These are phyloP conservation scores for Luehdorfia chinensis DNA, from an alignment of 1,140 invertebrate species.

Conservation along the genomic window DNA sequence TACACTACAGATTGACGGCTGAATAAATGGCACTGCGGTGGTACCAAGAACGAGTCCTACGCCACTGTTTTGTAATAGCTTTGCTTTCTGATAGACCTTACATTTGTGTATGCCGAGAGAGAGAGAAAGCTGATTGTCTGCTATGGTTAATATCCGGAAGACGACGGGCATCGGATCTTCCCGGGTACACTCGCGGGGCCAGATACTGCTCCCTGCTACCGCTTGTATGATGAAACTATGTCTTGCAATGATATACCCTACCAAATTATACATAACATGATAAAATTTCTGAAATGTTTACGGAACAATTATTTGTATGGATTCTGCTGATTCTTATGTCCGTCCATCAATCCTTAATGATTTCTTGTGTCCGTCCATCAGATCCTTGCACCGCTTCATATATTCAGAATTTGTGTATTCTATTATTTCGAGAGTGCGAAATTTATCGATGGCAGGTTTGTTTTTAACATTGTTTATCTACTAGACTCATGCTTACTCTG, in stretches of 20 bases:
- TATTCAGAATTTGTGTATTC: constrained; percentile 46
- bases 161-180: too few species aligned
- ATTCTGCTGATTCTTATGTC: constrained; percentile 69
- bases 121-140: too few species aligned
- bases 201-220: too few species aligned
- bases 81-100: too few species aligned
- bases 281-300: constrained; percentile 73
- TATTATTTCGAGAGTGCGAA: constrained; percentile 48
- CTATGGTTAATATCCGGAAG: too few species aligned
- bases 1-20: too few species aligned
- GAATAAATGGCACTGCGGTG: too few species aligned
- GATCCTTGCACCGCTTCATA: constrained; percentile 35
- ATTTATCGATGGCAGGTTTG: constrained; percentile 48
- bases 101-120: too few species aligned
- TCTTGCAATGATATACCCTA: constrained; percentile 47
- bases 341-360: constrained; percentile 43
- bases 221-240: neutral
- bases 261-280: constrained; percentile 67
- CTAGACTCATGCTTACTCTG: neutral
- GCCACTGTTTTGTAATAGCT: too few species aligned
- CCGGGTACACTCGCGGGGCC: too few species aligned
- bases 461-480: too few species aligned
- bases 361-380: constrained; percentile 39
- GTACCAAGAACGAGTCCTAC: too few species aligned
- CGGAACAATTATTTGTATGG: constrained; percentile 76